Evolutionary conservation across 2,797 vertebrate genomes (phyloP), one percentile per base, ranked within the genome.

Genomic region (Aplochiton taeniatus): DNA sequence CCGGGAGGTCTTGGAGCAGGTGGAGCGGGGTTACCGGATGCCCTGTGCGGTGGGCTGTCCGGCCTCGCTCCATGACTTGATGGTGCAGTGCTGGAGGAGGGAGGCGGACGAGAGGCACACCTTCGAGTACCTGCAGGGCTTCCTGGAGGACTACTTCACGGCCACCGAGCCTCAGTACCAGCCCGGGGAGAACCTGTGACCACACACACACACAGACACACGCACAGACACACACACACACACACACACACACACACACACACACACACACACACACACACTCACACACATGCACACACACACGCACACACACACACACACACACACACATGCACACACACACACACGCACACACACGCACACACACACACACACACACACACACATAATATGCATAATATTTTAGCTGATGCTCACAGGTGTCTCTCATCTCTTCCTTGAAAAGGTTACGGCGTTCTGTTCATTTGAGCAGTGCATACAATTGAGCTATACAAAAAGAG

Each of bases 101-200:
- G 96, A 97, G 4, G 91, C 97, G 0, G 97, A 99, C 49, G 96
- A 98, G 71, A 93, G 97, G 8, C 97, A 96, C 84, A 99, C 97
- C 72, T 99, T 99, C 7, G 97, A 99, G 83, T 98, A 97, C 88
- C 91, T 99, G 83, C 96, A 98, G 88, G 94, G 95, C 80, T 99
- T 99, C 87, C 91, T 99, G 58, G 97, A 99, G 85, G 97, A 99
- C 84, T 99, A 96, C 80, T 99, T 99, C 87, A 98, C 96, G 0
- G 96, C 96, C 85, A 96, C 97, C 0, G 97, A 99, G 86, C 97
- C 96, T 74, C 97, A 99, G 90, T 99, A 99, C 85, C 97, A 99
- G 81, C 96, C 97, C 0, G 97, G 96, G 69, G 97, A 98, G 74
- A 94, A 95, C 87, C 93, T 96, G 89, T 94, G 91, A 92, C 66